Evolutionary conservation across 2,888 invertebrate species (phyloP), one percentile per base, ranked within the genome.

Genomic region (Acrobasis consociella): DNA sequence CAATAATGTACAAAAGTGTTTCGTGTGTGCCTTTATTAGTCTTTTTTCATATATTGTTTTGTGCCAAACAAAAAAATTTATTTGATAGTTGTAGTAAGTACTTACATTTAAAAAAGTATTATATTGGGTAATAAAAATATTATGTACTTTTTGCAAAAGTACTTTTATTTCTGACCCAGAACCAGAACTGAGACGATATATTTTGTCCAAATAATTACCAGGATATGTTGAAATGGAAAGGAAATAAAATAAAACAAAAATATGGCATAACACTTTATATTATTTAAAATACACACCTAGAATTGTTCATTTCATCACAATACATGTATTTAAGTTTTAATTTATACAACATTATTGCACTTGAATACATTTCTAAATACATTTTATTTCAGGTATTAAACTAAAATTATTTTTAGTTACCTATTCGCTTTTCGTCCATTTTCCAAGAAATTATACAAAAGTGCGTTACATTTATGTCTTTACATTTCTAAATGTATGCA

Each of bases 261-360:
- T 67, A 71, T 85, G 75, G 85, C 87, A 85, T 87, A 91, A 91
- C 90, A 89, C 88, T 89, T 89, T 89, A 85, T 91, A 89, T 88
- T 89, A 82, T 86, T 89, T 90, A 86, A 89, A 90, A 90, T 91
- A 89, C 91, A 91, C 91, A 90, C 89, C 87, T 90, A 91, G 88
- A 89, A 86, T 84, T 82, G 78, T 81, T 77, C 76, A 82, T 82
- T 81, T 85, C 81, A 88, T 86, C 88, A 85, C 87, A 89, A 87
- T 87, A 89, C 86, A 87, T 86, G 76, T 81, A 80, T 81, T 76
- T 81, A 81, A 78, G 39, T 16, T 55, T 77, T 82, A 80, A 80
- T 81, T 85, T 87, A 82, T 87, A 87, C 86, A 87, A 85, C 81
- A 85, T 90, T 91, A 90, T 89, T 91, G 91, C 91, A 82, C 77